A percentile compares a stretch with the other conserved stretches of the same genome.
Evolutionary conservation across 2,797 vertebrate species (phyloP).

Genomic region (Forpus xanthops): DNA sequence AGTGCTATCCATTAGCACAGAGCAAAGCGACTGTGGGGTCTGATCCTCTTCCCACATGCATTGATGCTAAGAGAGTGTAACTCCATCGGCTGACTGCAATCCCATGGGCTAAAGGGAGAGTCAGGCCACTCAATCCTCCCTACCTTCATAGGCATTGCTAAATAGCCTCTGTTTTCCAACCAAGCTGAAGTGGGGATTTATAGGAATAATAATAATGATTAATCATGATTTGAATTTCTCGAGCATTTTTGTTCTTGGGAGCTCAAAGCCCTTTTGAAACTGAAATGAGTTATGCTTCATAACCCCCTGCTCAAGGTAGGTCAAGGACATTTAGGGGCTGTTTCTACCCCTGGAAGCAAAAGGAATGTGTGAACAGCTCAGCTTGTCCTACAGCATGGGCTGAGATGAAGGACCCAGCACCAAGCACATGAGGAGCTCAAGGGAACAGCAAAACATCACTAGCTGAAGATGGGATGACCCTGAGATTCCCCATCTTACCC

Average conservation of each 20-base stretch:
- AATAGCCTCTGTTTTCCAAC: conserved; percentile 1
- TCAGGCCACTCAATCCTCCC: neutral
- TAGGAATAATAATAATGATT: conserved; percentile 42
- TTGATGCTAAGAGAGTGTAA: neutral
- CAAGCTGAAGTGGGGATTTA: conserved; percentile 8
- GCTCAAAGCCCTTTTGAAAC: neutral
- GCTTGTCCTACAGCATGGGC: neutral
- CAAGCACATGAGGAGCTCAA: neutral
- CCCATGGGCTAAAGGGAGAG: neutral
- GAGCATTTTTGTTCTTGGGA: conserved; percentile 10
- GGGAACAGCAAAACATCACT: neutral
- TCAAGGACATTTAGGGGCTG: conserved; percentile 7
- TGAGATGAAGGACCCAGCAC: neutral
- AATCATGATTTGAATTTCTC: conserved; percentile 26
- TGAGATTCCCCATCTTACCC: neutral
- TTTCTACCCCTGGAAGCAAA: neutral
- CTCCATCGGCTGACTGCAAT: neutral
- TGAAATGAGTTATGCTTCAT: conserved; percentile 40
- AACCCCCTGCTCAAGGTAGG: conserved; percentile 5
- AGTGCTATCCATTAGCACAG: neutral
- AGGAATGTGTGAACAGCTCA: neutral
- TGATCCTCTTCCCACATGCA: neutral
- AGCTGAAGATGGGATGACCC: neutral
- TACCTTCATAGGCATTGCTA: neutral
- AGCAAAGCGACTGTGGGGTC: neutral